A percentile compares a stretch with the other conserved stretches of the same genome.
Evolutionary conservation across 2,797 vertebrate genomes (phyloP).

Genomic region (Rhincodon typus): DNA sequence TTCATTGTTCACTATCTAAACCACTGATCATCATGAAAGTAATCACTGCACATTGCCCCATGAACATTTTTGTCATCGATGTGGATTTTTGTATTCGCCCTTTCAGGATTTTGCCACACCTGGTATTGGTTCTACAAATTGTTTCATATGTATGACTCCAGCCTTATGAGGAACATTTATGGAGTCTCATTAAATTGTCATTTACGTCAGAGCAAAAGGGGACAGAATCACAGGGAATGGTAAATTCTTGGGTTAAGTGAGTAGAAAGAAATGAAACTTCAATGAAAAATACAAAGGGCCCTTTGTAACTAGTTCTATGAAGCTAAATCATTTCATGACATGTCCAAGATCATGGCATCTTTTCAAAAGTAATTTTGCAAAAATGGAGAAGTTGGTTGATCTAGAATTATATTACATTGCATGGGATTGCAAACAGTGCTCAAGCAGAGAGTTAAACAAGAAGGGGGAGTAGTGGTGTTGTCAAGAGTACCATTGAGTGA

Average conservation of each 20-base stretch:
- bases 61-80: neutral
- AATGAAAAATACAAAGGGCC: neutral
- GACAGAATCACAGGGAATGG: neutral
- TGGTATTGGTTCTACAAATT: slow-evolving; percentile 29
- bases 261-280: neutral
- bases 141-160: neutral
- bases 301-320: neutral
- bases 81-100: neutral
- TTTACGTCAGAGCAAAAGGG: neutral
- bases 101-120: neutral
- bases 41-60: neutral
- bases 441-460: neutral
- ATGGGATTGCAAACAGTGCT: neutral
- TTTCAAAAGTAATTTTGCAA: neutral
- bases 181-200: slow-evolving; percentile 19
- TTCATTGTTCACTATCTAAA: neutral
- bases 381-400: neutral
- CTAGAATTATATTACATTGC: neutral
- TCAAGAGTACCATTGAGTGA: neutral
- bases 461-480: neutral
- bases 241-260: slow-evolving; percentile 3
- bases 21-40: slow-evolving; percentile 12
- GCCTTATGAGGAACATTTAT: slow-evolving; percentile 1
- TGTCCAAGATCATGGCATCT: neutral
- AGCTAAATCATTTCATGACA: neutral